Conservation (phyloP, 2,888 invertebrate genomes). For the Tineola bisselliella region DNA sequence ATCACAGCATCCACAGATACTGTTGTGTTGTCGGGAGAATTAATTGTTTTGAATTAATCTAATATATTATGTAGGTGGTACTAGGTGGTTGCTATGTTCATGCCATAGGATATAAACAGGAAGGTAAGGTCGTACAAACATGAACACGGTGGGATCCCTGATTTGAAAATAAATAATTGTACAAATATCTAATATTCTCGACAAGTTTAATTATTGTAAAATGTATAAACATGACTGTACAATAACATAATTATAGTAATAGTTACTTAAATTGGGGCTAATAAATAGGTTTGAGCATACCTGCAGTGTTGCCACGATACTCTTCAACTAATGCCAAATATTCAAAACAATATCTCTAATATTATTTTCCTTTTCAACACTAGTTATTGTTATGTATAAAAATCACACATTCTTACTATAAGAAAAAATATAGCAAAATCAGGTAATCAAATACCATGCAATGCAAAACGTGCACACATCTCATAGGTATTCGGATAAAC, state of each 20-base stretch:
- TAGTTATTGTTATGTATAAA: conserved; percentile 17
- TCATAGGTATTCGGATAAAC: not conserved
- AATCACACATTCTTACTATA: conserved; percentile 33
- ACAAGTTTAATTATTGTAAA: conserved; percentile 59
- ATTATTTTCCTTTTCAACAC: conserved; percentile 18
- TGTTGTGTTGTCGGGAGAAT: not conserved
- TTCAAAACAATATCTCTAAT: not conserved
- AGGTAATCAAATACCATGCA: conserved; percentile 41
- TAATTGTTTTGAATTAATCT: not conserved
- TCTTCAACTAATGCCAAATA: not conserved
- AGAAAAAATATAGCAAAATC: not conserved
- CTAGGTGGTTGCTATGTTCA: not conserved
- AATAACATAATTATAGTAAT: conserved; percentile 44
- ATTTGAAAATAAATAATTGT: not conserved
- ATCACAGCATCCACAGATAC: not conserved
- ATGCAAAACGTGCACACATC: conserved; percentile 24
- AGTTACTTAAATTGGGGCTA: conserved; percentile 23
- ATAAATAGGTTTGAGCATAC: conserved; percentile 54
- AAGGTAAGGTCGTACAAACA: not conserved
- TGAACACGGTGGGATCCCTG: conserved; percentile 24
- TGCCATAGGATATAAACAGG: not conserved
- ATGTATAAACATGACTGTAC: conserved; percentile 53
- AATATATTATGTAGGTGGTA: not conserved
- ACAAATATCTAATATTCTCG: conserved; percentile 27
- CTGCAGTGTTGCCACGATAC: conserved; percentile 18